phyloP scores from a whole-genome alignment of 1,140 invertebrate species.

The Hyposmocoma kahamanoa region DNA sequence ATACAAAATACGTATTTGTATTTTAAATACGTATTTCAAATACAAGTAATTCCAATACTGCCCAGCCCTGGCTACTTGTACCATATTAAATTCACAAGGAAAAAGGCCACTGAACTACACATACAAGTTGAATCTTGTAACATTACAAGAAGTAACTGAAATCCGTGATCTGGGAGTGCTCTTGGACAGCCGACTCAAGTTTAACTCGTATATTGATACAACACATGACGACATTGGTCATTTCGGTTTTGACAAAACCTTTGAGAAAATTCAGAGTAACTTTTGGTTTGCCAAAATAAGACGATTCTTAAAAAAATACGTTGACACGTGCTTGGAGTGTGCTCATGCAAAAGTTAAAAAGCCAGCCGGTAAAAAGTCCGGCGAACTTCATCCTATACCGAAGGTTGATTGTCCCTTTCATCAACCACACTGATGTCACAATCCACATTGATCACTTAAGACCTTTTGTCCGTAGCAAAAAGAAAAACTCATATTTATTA shows the following conservation, averaged over 20 bases:
- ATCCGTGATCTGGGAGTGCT: no score
- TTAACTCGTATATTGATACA: no score
- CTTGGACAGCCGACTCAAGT: no score
- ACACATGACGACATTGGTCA: constrained; percentile 3
- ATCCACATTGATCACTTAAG: constrained; percentile 1
- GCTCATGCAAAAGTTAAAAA: background rate
- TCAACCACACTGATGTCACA: no score
- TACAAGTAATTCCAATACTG: no score
- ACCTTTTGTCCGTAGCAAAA: background rate
- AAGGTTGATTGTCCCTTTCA: background rate
- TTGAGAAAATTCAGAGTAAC: background rate
- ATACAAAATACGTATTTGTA: no score
- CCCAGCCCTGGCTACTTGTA: no score
- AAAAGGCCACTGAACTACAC: no score
- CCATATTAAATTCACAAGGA: no score
- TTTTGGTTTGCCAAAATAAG: constrained; percentile 7
- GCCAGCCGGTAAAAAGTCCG: background rate
- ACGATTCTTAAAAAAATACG: background rate
- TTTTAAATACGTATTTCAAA: no score
- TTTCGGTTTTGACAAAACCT: constrained; percentile 5
- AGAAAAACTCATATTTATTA: background rate
- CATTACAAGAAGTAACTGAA: no score
- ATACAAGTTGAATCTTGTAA: no score
- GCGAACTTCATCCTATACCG: background rate
- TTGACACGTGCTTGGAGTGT: constrained; percentile 2